Base-by-base conservation (phyloP, 2,888 invertebrate species). In the Gisinianus flammeolus region DNA sequence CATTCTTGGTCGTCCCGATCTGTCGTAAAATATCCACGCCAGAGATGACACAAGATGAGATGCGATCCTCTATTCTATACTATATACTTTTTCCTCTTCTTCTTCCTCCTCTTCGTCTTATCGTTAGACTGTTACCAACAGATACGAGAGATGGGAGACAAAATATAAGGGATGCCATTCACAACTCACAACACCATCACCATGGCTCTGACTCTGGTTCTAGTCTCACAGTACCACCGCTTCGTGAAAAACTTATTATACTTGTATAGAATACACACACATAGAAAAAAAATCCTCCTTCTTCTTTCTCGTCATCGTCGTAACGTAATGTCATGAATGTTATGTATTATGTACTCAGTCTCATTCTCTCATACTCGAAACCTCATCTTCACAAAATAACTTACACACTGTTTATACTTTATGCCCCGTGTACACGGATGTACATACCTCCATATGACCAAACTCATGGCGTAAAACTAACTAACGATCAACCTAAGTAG, bases 31-130 rank as follows among this genome's bases (percentile, higher is more conserved):
- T 54, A 54, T 54, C 62, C 62, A 62, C 62, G 24, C 54, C 4
- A 62, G 62, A 62, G 62, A 62, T 62, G 62, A 62, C 62, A 62
- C 19, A 62, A 62, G 62, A 62, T 62, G 24, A 62, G 62, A 62
- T 62, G 24, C 16, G 54, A 54, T 54, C 16, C 54, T 5, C n/a
- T 19, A 16, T 12, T 12, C 16, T n/a, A n/a, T n/a, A n/a, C n/a
- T n/a, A n/a, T n/a, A n/a, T n/a, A n/a, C n/a, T n/a, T n/a, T n/a
- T n/a, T 26, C 30, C 12, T 24, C 5, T 24, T 30, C 22, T 64
- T 64, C 4, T 64, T 10, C 12, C 5, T 30, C 4, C 30, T 10
- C 64, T 24, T 12, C 26, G 12, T 64, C 4, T n/a, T n/a, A n/a
- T n/a, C n/a, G n/a, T n/a, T n/a, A n/a, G n/a, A n/a, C n/a, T n/a